These are phyloP conservation scores for Papilio helenus DNA, from an alignment of 1,140 invertebrate species.

Conservation along the genomic window DNA sequence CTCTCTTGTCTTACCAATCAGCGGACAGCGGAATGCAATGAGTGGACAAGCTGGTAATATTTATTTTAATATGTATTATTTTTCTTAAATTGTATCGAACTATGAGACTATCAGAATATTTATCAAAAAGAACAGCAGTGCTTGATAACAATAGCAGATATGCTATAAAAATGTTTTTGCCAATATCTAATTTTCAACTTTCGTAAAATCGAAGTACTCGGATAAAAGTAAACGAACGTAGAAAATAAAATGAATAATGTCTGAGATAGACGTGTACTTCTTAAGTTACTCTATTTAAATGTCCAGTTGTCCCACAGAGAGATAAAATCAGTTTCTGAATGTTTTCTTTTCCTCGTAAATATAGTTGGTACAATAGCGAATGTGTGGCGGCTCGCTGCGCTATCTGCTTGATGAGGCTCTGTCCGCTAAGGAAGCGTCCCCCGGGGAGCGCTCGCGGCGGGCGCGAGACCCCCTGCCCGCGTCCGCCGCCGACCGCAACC, in stretches of 20 bases:
- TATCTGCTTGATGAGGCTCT: conserved; percentile 36
- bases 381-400: not conserved
- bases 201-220: not conserved
- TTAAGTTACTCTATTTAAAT: not conserved
- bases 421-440: conserved; percentile 63
- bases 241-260: not conserved
- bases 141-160: not conserved
- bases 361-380: not conserved
- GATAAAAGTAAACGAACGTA: not conserved
- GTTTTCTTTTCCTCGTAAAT: conserved; percentile 2
- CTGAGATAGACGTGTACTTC: not conserved
- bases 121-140: not conserved
- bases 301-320: not conserved
- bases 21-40: conserved; percentile 45
- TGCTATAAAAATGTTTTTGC: not conserved
- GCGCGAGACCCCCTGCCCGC: conserved; percentile 64
- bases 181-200: not conserved
- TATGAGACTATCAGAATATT: not conserved
- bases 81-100: not conserved
- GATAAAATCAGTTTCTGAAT: not conserved
- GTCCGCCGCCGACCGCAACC: conserved; percentile 52
- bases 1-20: conserved; percentile 46
- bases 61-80: not conserved
- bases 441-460: conserved; percentile 58
- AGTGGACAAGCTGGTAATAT: conserved; percentile 35